Evolutionary conservation across 2,888 invertebrate species (phyloP).

Genomic region (Nesidiocoris tenuis): DNA sequence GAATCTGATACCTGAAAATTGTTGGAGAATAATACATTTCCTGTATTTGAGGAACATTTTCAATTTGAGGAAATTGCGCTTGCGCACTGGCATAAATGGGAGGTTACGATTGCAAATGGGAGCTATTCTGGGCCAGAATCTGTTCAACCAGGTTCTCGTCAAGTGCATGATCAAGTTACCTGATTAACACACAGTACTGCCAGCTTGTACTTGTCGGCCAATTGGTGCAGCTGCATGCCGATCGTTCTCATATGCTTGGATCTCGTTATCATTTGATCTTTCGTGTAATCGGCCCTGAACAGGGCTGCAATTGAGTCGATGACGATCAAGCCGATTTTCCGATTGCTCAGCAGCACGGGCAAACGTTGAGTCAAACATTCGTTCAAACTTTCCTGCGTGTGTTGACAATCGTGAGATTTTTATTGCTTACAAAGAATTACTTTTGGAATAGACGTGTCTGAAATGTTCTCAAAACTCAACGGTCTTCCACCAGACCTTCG

Average conservation of each 20-base stretch:
- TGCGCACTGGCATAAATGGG: no score
- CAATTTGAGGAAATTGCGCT: no score
- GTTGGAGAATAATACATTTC: slow-evolving; percentile 54
- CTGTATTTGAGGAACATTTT: no score
- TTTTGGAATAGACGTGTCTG: no score
- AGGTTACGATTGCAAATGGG: no score
- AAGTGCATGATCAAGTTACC: no score
- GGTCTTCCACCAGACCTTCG: no score
- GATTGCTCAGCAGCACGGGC: slow-evolving; percentile 58
- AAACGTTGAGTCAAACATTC: slow-evolving; percentile 60
- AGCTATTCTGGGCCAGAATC: no score
- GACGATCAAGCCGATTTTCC: slow-evolving; percentile 64
- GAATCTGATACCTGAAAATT: slow-evolving; percentile 48
- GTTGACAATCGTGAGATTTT: no score
- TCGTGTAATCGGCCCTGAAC: slow-evolving; percentile 62
- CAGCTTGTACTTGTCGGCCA: slow-evolving; percentile 60
- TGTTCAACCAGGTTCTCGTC: no score
- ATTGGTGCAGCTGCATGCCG: slow-evolving; percentile 60
- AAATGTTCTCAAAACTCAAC: no score
- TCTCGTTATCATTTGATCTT: slow-evolving; percentile 56
- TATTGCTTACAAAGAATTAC: no score
- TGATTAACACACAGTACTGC: slow-evolving; percentile 72
- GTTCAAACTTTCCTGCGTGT: slow-evolving; percentile 60
- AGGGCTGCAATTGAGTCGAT: slow-evolving; percentile 74
- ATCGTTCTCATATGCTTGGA: slow-evolving; percentile 62